phyloP scores from a whole-genome alignment of 1,140 invertebrate genomes.

The Philotrypesis tridentata region DNA sequence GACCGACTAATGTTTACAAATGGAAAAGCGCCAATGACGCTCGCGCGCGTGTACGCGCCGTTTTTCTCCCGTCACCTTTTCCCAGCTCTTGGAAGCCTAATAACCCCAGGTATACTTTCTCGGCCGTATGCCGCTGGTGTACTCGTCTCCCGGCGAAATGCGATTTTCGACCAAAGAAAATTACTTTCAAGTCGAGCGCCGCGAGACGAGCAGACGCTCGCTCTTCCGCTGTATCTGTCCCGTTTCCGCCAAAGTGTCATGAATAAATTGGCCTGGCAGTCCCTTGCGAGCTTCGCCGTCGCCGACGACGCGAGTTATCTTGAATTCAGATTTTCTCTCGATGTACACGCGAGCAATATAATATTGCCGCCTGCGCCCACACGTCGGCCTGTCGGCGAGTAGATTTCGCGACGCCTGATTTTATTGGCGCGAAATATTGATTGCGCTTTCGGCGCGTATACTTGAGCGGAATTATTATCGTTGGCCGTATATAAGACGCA shows the following conservation, averaged over 20 bases:
- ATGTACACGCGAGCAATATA: neutral
- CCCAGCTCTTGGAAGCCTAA: neutral
- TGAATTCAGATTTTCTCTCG: conserved; percentile 17
- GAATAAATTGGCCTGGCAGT: conserved; percentile 10
- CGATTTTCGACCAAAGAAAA: neutral
- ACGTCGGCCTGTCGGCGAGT: no score
- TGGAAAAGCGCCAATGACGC: no score
- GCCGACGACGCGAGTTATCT: neutral
- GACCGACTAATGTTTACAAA: no score
- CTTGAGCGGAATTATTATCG: no score
- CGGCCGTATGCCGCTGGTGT: neutral
- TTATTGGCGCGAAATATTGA: no score
- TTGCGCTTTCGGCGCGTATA: no score
- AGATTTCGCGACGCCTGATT: no score
- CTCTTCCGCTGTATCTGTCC: neutral
- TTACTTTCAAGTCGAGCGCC: neutral
- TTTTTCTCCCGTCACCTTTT: neutral
- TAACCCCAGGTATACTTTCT: neutral
- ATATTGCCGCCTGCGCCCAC: no score
- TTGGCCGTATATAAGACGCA: no score
- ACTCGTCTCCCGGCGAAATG: neutral
- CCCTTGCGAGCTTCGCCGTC: neutral
- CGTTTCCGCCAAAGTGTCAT: neutral
- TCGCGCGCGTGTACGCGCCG: no score
- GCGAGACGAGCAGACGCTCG: neutral